These are phyloP conservation scores for Cassiopea xamachana DNA, from an alignment of 30 jellyfish, hydroid and myxozoan genomes.

Conservation along the genomic window DNA sequence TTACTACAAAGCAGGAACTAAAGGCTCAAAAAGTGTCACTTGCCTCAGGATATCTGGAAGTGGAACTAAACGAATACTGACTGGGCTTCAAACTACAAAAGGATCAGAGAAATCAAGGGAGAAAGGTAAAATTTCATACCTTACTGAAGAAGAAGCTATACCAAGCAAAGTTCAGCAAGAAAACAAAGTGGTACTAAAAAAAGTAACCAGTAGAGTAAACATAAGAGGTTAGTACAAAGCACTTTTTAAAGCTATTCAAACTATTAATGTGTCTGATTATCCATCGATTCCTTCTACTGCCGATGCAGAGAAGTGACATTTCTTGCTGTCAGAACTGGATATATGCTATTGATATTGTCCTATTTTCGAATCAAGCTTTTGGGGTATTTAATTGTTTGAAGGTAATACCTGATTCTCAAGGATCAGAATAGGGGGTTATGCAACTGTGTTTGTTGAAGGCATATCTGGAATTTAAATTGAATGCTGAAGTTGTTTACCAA, in stretches of 20 bases:
- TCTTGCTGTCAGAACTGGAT: no score
- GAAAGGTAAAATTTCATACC: not conserved
- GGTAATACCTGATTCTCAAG: no score
- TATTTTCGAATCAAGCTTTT: no score
- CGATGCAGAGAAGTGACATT: no score
- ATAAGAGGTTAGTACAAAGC: conserved; percentile 1
- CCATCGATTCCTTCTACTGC: no score
- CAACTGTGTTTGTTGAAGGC: no score
- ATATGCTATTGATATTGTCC: no score
- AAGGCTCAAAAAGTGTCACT: not conserved
- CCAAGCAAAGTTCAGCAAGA: not conserved
- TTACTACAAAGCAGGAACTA: not conserved
- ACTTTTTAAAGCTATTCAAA: not conserved
- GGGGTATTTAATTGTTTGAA: no score
- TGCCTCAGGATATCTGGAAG: not conserved
- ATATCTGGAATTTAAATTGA: no score
- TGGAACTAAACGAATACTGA: not conserved
- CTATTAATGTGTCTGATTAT: no score
- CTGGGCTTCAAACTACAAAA: not conserved
- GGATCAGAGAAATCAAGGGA: not conserved
- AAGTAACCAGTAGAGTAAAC: not conserved
- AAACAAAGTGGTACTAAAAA: not conserved
- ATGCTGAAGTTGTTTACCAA: no score
- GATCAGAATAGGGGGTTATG: no score
- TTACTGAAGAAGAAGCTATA: not conserved